Base-by-base conservation (phyloP, 2,113 vertebrate species). In the Parus major region DNA sequence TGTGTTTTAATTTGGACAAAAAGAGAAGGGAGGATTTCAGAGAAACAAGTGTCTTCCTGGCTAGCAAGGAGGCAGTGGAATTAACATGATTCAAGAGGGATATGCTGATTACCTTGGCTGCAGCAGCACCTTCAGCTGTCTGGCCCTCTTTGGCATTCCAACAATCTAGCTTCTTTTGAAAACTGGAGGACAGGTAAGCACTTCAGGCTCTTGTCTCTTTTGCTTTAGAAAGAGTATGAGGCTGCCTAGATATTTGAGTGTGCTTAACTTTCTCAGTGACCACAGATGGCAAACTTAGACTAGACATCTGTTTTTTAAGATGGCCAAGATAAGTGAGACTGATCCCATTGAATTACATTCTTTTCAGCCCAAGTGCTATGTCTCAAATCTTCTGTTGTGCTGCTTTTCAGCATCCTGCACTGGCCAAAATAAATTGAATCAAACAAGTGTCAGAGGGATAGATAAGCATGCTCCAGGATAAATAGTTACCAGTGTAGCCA, bases 381-480 rank as follows among this genome's bases (percentile, higher is more conserved):
- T 73, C 84, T 91, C 29, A 36, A 29, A 77, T 39, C 28, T 79
- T 76, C 42, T 61, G 55, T 44, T 46, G 59, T 65, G 16, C 49
- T 87, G 29, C 23, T 94, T 79, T 61, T 49, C 47, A 47, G n/a
- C 23, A 27, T 89, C 78, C 70, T 88, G 20, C 33, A 29, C 36
- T 85, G 64, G 33, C 60, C 59, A 73, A 84, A 93, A 57, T 60
- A 70, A 91, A 52, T 68, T 15, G 27, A 50, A 66, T 76, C 28
- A 29, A 66, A 39, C 10, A 72, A 87, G 44, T 65, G 46, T 42
- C 50, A 72, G 23, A 72, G 39, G 59, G n/a, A 55, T 61, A 66
- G 50, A 66, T 73, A 91, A 85, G 29, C 27, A n/a, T 85, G 76
- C 91, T 89, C 59, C 68, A 77, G 64, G 39, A 56, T 59, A 82